Conservation (phyloP, 2,113 vertebrate genomes). For the Psophia crepitans region DNA sequence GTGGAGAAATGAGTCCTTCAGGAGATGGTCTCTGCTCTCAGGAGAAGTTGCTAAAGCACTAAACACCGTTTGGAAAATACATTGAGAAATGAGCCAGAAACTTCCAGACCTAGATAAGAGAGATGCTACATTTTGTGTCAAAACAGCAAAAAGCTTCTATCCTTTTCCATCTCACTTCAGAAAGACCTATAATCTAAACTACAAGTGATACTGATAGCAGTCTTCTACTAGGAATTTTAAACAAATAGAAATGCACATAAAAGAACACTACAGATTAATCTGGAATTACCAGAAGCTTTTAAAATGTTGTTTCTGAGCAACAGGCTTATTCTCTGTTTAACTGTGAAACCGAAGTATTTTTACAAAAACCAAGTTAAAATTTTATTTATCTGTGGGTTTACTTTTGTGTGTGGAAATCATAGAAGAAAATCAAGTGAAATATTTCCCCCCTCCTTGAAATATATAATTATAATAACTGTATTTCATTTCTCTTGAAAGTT, state of each 20-base stretch:
- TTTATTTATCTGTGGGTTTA: slow-evolving; percentile 13
- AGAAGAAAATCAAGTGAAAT: slow-evolving; percentile 40
- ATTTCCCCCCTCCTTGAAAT: slow-evolving; percentile 41
- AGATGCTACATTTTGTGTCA: neutral
- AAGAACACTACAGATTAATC: neutral
- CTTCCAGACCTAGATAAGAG: neutral
- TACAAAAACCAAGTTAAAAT: neutral
- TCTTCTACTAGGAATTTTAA: neutral
- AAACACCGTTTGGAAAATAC: neutral
- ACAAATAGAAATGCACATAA: neutral
- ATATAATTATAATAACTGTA: slow-evolving; percentile 56
- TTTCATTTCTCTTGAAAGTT: slow-evolving; percentile 58
- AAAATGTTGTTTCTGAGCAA: neutral
- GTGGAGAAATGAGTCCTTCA: neutral
- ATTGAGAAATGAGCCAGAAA: neutral
- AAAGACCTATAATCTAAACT: neutral
- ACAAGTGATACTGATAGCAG: fast-evolving
- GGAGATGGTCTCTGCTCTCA: neutral
- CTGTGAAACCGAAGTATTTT: slow-evolving; percentile 17
- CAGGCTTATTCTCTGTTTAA: neutral
- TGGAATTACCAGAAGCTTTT: neutral
- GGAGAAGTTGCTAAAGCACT: neutral
- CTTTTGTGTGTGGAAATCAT: neutral
- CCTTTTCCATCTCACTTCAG: neutral
- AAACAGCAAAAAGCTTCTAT: neutral